Evolutionary conservation across 2,113 vertebrate species (phyloP).

Genomic region (Cyanocitta stelleri): DNA sequence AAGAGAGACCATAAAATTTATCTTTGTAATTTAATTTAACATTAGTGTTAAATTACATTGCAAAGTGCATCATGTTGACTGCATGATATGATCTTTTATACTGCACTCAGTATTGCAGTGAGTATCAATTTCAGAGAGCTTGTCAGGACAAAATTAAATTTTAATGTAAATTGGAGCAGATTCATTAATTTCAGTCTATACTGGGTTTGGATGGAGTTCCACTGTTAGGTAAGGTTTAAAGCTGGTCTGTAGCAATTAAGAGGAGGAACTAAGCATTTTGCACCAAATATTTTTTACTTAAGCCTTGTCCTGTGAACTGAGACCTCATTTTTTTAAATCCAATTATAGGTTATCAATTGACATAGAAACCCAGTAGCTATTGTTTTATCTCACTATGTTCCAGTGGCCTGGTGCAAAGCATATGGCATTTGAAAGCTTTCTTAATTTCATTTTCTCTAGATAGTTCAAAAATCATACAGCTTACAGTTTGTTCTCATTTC

Average conservation of each 20-base stretch:
- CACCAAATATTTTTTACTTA: background rate
- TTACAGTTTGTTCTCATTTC: background rate
- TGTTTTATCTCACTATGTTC: background rate
- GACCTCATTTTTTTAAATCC: background rate
- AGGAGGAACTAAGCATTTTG: background rate
- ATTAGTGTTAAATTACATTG: conserved; percentile 39
- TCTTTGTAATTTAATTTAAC: conserved; percentile 48
- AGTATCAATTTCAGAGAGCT: conserved; percentile 23
- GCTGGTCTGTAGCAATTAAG: background rate
- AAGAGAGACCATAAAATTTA: conserved; percentile 17
- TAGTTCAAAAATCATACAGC: background rate
- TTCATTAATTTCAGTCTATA: conserved; percentile 12
- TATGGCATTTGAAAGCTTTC: background rate
- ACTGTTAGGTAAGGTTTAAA: background rate
- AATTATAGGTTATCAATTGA: background rate
- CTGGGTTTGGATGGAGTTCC: background rate
- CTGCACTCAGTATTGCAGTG: background rate
- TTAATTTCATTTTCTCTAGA: background rate
- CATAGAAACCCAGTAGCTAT: background rate
- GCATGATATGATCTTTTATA: conserved; percentile 20
- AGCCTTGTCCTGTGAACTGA: background rate
- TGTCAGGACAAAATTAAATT: conserved; percentile 41
- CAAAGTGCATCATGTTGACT: conserved; percentile 47
- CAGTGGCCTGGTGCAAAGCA: background rate
- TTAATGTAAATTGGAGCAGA: conserved; percentile 18